Base-by-base conservation (phyloP, 2,888 invertebrate species). In the Agrochola litura region DNA sequence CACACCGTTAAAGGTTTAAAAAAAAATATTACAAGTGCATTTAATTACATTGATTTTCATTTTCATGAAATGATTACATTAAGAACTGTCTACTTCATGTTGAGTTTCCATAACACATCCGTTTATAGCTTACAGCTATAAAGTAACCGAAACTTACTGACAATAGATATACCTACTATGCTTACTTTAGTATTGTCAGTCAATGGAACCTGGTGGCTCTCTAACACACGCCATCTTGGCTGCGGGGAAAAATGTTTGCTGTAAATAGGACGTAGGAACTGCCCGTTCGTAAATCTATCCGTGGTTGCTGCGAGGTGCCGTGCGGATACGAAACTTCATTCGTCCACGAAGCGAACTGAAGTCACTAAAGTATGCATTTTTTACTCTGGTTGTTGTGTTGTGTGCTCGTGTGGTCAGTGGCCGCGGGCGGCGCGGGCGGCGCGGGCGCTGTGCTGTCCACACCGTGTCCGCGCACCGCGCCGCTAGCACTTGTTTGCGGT, bases 51-150 rank as follows among this genome's bases (percentile, higher is more conserved):
- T 70, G 60, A 54, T 56, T 58, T 56, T 10, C 5, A 37, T 73
- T 49, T 49, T 14, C 54, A 46, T 54, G 25, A 49, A 73, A 81
- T 49, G 30, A 43, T 64, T 58, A 63, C 25, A 30, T 73, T 52
- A 52, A 19, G 19, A 30, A 54, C 19, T 12, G 30, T 54, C 8
- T 80, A 41, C 9, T 52, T 37, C 6, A 56, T 72, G 54, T 41
- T 41, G 19, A 56, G 46, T 73, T 80, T 37, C 54, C n/a, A 49
- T 77, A 63, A 49, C 73, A 49, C 19, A 14, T 1, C 30, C n/a
- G 22, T 68, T 8, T 43, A 46, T n/a, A n/a, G n/a, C n/a, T n/a
- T n/a, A n/a, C n/a, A n/a, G 16, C 9, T 61, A 25, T 60, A 30
- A 30, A 75, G 56, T 56, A 37, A 77, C 49, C n/a, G 37, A 19